A percentile compares a stretch with the other conserved stretches of the same genome.
phyloP scores from a whole-genome alignment of 2,113 vertebrate genomes.

The Sylvicapra grimmia region DNA sequence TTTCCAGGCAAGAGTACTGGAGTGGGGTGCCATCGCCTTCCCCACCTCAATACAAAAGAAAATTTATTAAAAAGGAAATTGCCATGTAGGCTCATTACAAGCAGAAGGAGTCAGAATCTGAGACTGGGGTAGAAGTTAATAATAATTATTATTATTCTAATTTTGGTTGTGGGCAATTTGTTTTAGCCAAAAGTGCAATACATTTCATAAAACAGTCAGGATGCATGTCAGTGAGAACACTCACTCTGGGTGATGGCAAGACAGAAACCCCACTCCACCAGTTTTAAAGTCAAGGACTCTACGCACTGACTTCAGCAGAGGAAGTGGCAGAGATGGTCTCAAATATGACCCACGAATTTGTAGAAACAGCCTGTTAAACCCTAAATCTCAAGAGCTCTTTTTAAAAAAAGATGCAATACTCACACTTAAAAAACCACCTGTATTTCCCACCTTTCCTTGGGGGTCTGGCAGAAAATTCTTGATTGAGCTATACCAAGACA shows the following conservation, averaged over 20 bases:
- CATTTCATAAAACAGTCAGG: background rate
- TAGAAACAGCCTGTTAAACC: background rate
- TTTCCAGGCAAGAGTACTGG: too few relatives aligned
- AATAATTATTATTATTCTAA: background rate
- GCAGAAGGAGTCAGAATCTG: background rate
- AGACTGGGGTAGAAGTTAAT: background rate
- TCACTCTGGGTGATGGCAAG: background rate
- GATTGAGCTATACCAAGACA: background rate
- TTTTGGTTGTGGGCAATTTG: background rate
- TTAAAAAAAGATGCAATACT: background rate
- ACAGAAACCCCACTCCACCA: rapidly evolving
- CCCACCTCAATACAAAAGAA: background rate
- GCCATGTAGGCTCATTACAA: background rate
- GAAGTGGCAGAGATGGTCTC: background rate
- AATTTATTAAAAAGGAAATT: background rate
- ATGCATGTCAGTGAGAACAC: background rate
- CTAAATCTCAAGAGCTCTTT: background rate
- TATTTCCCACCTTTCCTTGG: constrained; percentile 50
- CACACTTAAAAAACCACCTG: constrained; percentile 1
- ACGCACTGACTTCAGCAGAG: background rate
- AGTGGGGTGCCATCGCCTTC: too few relatives aligned
- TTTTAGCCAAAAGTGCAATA: background rate
- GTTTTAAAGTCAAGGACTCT: background rate
- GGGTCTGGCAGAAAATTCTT: constrained; percentile 36
- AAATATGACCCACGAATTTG: background rate